Evolutionary conservation across 1,140 invertebrate genomes (phyloP), one percentile per base, ranked within the genome.

Genomic region (Euwallacea similis): DNA sequence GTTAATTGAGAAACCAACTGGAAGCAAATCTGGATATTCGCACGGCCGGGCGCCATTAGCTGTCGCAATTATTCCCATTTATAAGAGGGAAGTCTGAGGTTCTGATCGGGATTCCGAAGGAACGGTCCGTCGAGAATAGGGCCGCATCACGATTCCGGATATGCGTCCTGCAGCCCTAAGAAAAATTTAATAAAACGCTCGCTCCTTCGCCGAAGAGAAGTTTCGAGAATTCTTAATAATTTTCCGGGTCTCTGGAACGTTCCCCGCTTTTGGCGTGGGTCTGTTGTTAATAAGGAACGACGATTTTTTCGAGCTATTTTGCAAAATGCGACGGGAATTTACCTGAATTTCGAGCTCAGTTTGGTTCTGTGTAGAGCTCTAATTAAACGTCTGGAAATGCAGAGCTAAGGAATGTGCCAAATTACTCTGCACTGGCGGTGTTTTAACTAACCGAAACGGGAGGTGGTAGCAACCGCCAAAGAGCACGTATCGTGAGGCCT

Each of bases 151-250:
- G 8, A 13, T 33, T 11, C 55, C 16, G 21, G 55, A 58, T 58
- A 58, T 33, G 55, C 21, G 9, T 33, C 21, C 55, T 58, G 55
- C 55, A 58, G 46, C 6, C 46, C 46, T 10, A 50, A 13, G 55
- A 58, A 58, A 58, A 58, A 58, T 58, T 58, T 58, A 58, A 58
- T 58, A 58, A 58, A 58, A 58, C 55, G 55, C 21, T 33, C 21
- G 46, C 9, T 33, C 16, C n/a, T 16, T 58, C 16, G 55, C 1
- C 55, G 11, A 16, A 13, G 55, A 13, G 16, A 58, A 58, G n/a
- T 50, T 58, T 58, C 11, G 55, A 33, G 55, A 58, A 58, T 58
- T 58, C 55, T 33, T 58, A 58, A 58, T 58, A 11, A 50, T 10
- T 50, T 50, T 50, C 13, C 13, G 46, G 21, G 21, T 33, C 4